phyloP scores from a whole-genome alignment of 2,113 vertebrate genomes.

The human region DNA sequence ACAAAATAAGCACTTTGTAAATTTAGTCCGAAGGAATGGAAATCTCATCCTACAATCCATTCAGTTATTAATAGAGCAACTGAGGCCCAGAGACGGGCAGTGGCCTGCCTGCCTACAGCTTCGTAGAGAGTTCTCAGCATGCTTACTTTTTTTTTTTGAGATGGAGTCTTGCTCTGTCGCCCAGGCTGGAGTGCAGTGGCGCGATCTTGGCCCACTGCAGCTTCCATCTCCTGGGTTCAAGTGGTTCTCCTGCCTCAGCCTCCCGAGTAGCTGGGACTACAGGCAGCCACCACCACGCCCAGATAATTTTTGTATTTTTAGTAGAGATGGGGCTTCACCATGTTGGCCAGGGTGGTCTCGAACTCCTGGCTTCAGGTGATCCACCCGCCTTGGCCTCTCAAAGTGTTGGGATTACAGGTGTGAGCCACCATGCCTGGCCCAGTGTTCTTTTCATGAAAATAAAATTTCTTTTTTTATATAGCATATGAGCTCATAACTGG shows the following conservation, averaged over 20 bases:
- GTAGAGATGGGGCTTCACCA: too few species aligned
- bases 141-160: too few species aligned
- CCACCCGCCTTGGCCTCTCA: background rate
- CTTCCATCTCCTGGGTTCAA: too few species aligned
- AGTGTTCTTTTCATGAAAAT: background rate
- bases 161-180: too few species aligned
- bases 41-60: background rate
- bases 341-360: too few species aligned
- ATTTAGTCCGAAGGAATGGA: background rate
- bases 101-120: background rate
- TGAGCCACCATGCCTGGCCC: background rate
- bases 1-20: background rate
- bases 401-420: background rate
- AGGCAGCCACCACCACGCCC: rapidly evolving
- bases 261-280: too few species aligned
- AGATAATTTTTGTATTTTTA: too few species aligned
- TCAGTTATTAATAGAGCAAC: background rate
- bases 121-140: background rate
- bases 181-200: too few species aligned
- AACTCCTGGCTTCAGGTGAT: too few species aligned
- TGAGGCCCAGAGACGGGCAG: background rate
- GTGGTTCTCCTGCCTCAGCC: too few species aligned
- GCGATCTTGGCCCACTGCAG: too few species aligned
- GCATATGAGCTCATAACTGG: background rate
- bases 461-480: background rate